Evolutionary conservation across 1,140 invertebrate genomes (phyloP), one percentile per base, ranked within the genome.

Genomic region (Meteorus sp.): DNA sequence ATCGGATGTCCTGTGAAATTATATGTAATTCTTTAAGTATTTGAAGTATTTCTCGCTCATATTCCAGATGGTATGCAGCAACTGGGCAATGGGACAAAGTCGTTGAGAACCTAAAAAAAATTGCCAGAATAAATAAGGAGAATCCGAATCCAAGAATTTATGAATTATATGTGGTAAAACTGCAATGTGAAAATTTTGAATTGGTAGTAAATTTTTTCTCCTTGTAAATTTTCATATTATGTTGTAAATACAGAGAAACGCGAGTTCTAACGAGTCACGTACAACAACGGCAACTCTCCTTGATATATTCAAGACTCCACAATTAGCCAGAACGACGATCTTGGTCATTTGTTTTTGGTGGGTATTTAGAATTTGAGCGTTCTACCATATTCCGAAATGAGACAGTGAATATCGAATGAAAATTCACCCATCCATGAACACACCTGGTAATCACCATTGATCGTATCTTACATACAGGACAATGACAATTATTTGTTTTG

Each of bases 401-500:
- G 13, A 39, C 3, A n/a, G 6, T 33, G n/a, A n/a, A n/a, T n/a
- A 25, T 37, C 9, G 27, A 22, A 17, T 13, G 20, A 57, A 37
- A n/a, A n/a, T n/a, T n/a, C n/a, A n/a, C n/a, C n/a, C n/a, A n/a
- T n/a, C n/a, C n/a, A n/a, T 33, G 11, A 11, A 33, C 35, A n/a
- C 8, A 39, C 41, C 9, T 20, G 29, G 6, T 45, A 45, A 5
- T 7, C 20, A 8, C 9, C 43, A 45, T 20, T 4, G 20, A 22
- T 45, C 75, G 74, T 56, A 78, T 64, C 68, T 39, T n/a, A 39
- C 4, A 39, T 52, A 50, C 20, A 87, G 88, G 83, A 74, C 83
- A 5, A 81, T 88, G 41, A 85, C 83, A 1, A 66, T 89, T 19
- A 65, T 77, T 52, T 82, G 86, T 19, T 89, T 89, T 67, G 87